Conservation (phyloP, 2,888 invertebrate species). For the Vesta saturnalis region DNA sequence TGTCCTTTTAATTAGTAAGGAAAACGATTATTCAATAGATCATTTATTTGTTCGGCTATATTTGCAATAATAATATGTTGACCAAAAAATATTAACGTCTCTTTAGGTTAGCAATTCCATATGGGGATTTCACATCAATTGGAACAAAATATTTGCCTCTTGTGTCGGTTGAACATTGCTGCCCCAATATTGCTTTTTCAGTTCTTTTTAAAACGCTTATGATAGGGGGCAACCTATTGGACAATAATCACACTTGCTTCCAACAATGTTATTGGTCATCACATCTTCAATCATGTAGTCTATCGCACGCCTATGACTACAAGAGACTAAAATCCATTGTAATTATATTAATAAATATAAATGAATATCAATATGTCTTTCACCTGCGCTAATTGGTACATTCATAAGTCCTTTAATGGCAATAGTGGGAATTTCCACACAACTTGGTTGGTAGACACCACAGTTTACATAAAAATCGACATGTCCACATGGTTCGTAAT, state of each 20-base stretch:
- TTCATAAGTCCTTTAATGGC: neutral
- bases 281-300: conserved; percentile 19
- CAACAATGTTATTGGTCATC: neutral
- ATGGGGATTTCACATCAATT: neutral
- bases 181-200: conserved; percentile 4
- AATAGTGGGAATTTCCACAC: neutral
- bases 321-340: conserved; percentile 18
- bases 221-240: neutral
- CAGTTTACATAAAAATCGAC: conserved; percentile 12
- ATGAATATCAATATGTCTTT: neutral
- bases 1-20: too few species aligned
- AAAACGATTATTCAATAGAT: too few species aligned
- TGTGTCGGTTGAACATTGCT: neutral
- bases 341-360: conserved; percentile 11
- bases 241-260: conserved; percentile 7
- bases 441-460: neutral
- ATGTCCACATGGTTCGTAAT: neutral
- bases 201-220: neutral
- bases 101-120: too few species aligned
- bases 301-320: conserved; percentile 14
- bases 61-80: too few species aligned
- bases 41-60: too few species aligned
- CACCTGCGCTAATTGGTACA: neutral
- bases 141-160: neutral
- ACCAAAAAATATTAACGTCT: too few species aligned